Base-by-base conservation (phyloP, 2,888 invertebrate species). In the Agonopterix subpropinquella region DNA sequence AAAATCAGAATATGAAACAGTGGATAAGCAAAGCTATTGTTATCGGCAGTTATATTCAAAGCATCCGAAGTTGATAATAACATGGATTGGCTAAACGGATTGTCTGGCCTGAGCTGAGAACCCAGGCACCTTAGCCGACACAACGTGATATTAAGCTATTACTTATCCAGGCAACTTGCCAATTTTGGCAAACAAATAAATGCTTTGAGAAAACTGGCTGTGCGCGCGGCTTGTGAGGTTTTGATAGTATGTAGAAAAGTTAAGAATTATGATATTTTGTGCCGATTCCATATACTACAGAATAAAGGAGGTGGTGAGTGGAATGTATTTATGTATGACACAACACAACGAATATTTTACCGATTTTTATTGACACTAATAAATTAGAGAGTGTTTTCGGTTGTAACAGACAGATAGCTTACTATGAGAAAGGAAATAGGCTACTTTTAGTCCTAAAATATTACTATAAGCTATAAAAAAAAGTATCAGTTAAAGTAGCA, bases 111-210 rank as follows among this genome's bases (percentile, higher is more conserved):
- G 54, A 83, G 85, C 83, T 64, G 87, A 85, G 82, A 86, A 87
- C 59, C 65, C 76, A 82, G 77, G 73, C 87, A 87, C 87, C 84
- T 88, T 70, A 61, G 55, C 57, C 58, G 61, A 64, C 58, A 58
- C 62, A 84, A 77, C 80, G 64, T 87, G 58, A 75, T 84, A 88
- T 87, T 88, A 88, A 87, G 87, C 86, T 87, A 87, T 88, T 88
- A 87, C 73, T 87, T 86, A 88, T 86, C 73, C 76, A 61, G 67
- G 64, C 75, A 73, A 71, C 65, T 73, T 65, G 64, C 63, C 70
- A 62, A 67, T 75, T 84, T 82, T 55, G 68, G 64, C 66, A 71
- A 80, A 76, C 74, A 68, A 70, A 76, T 66, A 70, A 74, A 11
- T 39, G 67, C 61, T 54, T 48, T 36, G 56, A 52, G 56, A 55